Evolutionary conservation across 2,888 invertebrate genomes (phyloP), one percentile per base, ranked within the genome.

Genomic region (Priocnemis perturbator): DNA sequence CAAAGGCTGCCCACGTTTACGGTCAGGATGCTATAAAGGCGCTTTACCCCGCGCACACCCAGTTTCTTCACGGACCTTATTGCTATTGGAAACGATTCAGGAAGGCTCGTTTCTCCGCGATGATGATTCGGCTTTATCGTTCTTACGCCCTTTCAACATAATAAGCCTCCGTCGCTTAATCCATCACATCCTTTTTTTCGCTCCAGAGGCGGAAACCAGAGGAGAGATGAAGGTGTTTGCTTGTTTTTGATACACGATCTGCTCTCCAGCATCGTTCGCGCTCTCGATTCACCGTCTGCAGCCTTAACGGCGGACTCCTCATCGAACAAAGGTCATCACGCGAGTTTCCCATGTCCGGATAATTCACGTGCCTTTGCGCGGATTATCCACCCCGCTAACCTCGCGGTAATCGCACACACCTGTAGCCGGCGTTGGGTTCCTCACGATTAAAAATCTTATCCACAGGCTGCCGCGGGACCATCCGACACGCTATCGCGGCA

Each of bases 1-100:
- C 77, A 77, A 77, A 74, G 77, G 66, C 76, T 74, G 64, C 71
- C 77, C 71, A 77, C 77, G 71, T 77, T 77, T 74, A 71, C 63
- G 64, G 68, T 73, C 75, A 76, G 70, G 68, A 73, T 72, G 70
- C 76, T 76, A 70, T 75, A 75, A 76, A 76, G 68, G 76, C 67
- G 66, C 20, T 9, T 62, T 56, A 60, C 37, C 45, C 56, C 69
- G 69, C 55, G 76, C 70, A 75, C 75, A 70, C 73, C 75, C 76
- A 70, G 75, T 70, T 37, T 76, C 76, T 76, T 76, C 76, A 72
- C 63, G 66, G 68, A 73, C 69, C 75, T 76, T 75, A 76, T 76
- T 70, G 70, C 73, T 70, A 76, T 75, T 75, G 76, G 73, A 76
- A 76, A 75, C 68, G 65, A 69, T 75, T 68, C 73, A 63, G 70